Evolutionary conservation across 2,797 vertebrate genomes (phyloP).

Genomic region (Cynopterus sphinx): DNA sequence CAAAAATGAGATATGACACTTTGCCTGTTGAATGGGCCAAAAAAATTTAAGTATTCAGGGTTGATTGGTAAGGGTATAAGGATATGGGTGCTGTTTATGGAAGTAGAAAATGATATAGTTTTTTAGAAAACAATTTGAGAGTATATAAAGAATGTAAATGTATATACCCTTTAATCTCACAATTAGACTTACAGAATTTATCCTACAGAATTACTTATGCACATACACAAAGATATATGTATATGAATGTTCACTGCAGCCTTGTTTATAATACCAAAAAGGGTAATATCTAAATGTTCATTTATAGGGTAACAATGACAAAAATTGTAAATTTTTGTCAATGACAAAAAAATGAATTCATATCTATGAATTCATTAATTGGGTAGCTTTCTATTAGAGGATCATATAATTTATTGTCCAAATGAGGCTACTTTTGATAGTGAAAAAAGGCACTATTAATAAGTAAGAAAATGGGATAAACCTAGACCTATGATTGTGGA

Average conservation of each 20-base stretch:
- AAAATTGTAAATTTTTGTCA: neutral
- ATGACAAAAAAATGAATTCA: no score
- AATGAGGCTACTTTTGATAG: neutral
- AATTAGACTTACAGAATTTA: neutral
- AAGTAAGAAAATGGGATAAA: neutral
- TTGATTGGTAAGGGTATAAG: neutral
- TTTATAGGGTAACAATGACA: neutral
- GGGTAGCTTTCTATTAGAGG: neutral
- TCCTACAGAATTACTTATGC: neutral
- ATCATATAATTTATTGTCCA: neutral
- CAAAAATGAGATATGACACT: neutral
- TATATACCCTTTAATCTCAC: neutral
- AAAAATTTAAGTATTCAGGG: neutral
- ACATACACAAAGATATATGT: neutral
- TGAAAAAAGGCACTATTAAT: neutral
- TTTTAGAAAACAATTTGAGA: constrained; percentile 2
- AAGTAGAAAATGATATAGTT: neutral
- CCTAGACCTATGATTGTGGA: neutral
- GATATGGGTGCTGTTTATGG: neutral
- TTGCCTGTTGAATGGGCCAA: neutral
- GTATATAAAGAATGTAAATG: neutral
- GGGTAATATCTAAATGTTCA: neutral
- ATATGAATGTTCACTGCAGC: neutral
- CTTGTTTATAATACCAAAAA: neutral
- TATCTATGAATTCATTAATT: constrained; percentile 6